phyloP scores from a whole-genome alignment of 2,113 vertebrate species.

The Phoxinus phoxinus region DNA sequence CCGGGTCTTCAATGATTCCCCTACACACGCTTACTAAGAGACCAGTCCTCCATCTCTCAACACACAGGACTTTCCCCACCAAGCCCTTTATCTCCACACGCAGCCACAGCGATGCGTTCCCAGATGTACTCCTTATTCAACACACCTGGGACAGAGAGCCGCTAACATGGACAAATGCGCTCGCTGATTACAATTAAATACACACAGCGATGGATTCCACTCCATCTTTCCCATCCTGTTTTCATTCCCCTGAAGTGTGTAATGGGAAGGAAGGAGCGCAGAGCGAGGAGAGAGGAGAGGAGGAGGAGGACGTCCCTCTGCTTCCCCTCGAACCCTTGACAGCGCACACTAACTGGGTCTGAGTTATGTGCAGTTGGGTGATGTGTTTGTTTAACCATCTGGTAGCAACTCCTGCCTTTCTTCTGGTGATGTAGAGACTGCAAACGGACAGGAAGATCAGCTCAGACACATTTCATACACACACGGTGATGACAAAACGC shows the following conservation, averaged over 20 bases:
- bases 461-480: constrained; percentile 52
- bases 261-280: constrained; percentile 22
- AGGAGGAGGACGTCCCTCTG: constrained; percentile 59
- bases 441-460: constrained; percentile 74
- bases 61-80: constrained; percentile 49
- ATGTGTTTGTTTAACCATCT: constrained; percentile 86
- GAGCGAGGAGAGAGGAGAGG: constrained; percentile 37
- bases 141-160: constrained; percentile 60
- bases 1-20: constrained; percentile 69
- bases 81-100: constrained; percentile 46
- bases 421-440: constrained; percentile 77
- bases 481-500: constrained; percentile 45
- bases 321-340: constrained; percentile 77
- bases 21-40: constrained; percentile 63
- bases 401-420: constrained; percentile 78
- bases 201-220: constrained; percentile 55
- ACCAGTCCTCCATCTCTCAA: constrained; percentile 63
- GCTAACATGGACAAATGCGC: constrained; percentile 71
- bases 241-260: constrained; percentile 48
- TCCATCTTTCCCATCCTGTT: constrained; percentile 39
- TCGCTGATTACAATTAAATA: constrained; percentile 80
- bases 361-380: constrained; percentile 82
- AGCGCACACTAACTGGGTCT: constrained; percentile 82
- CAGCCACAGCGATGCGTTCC: constrained; percentile 63
- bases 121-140: constrained; percentile 65